A percentile compares a stretch with the other conserved stretches of the same genome.
Evolutionary conservation across 2,888 invertebrate species (phyloP).

Genomic region (Dyspetes luteomarginatus): DNA sequence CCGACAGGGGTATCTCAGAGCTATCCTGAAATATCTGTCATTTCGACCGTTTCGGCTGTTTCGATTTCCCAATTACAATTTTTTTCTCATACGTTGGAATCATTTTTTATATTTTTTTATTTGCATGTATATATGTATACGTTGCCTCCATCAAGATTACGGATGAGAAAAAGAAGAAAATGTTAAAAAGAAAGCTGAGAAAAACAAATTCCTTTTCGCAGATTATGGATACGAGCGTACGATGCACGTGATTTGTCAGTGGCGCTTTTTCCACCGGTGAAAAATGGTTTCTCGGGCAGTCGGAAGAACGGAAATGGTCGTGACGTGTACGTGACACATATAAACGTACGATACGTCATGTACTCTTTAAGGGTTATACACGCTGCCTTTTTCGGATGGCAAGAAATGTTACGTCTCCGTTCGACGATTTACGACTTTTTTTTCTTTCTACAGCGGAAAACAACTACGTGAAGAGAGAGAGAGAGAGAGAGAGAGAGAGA

Average conservation of each 20-base stretch:
- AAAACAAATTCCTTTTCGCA: background rate
- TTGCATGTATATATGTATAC: too few relatives aligned
- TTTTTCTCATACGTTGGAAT: too few relatives aligned
- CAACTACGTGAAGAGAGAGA: background rate
- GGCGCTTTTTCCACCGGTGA: background rate
- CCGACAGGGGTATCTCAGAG: too few relatives aligned
- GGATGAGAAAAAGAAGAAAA: background rate
- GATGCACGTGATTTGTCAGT: constrained; percentile 20
- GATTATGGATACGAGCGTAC: background rate
- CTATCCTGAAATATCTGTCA: too few relatives aligned
- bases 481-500: too few relatives aligned
- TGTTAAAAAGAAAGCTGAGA: background rate
- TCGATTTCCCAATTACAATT: too few relatives aligned
- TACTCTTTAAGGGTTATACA: background rate
- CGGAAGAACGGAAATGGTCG: constrained; percentile 2
- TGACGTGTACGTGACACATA: background rate
- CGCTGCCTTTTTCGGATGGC: background rate
- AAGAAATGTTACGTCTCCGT: background rate
- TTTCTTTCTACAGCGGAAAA: background rate
- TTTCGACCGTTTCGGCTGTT: too few relatives aligned
- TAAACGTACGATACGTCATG: background rate
- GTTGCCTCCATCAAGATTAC: too few relatives aligned
- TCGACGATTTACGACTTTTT: constrained; percentile 25
- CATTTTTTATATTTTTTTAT: too few relatives aligned
- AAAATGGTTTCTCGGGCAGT: constrained; percentile 11